Evolutionary conservation across 2,888 invertebrate genomes (phyloP).

Genomic region (Euclidia mi): DNA sequence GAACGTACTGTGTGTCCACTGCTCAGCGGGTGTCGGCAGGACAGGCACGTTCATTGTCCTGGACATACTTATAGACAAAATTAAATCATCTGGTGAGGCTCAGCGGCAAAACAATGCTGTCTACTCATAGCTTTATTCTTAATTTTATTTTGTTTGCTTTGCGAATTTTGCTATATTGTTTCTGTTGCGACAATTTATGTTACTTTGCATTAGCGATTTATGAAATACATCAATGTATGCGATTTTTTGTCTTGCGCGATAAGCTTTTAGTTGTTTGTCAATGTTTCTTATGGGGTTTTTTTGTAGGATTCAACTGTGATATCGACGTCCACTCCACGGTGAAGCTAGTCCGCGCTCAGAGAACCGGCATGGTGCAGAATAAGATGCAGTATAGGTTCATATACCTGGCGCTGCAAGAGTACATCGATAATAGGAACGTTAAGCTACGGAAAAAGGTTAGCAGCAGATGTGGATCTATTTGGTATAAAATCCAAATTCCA

Average conservation of each 20-base stretch:
- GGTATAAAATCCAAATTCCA: too few relatives aligned
- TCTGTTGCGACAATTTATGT: neutral
- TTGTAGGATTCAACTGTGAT: slow-evolving; percentile 95
- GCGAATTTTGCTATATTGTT: slow-evolving; percentile 19
- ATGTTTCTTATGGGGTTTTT: slow-evolving; percentile 16
- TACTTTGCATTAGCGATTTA: too few relatives aligned
- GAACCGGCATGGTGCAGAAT: slow-evolving; percentile 99
- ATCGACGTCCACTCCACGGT: slow-evolving; percentile 99
- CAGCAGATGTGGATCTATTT: too few relatives aligned
- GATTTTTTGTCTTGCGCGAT: neutral
- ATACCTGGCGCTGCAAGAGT: slow-evolving; percentile 97
- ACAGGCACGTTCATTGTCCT: slow-evolving; percentile 99
- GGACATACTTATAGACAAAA: slow-evolving; percentile 98
- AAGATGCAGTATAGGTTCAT: slow-evolving; percentile 99
- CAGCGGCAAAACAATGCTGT: neutral
- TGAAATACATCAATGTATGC: too few relatives aligned
- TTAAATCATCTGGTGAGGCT: slow-evolving; percentile 93
- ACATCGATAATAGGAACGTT: slow-evolving; percentile 91
- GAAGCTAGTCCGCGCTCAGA: slow-evolving; percentile 97
- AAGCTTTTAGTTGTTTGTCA: neutral
- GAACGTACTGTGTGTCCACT: slow-evolving; percentile 96
- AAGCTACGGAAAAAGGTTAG: slow-evolving; percentile 53
- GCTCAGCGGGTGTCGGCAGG: slow-evolving; percentile 98
- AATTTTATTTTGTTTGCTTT: slow-evolving; percentile 6
- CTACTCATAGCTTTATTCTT: neutral